A percentile compares a stretch with the other conserved stretches of the same genome.
These are phyloP conservation scores for Phataginus tricuspis DNA, from an alignment of 2,797 vertebrate species.

Conservation along the genomic window DNA sequence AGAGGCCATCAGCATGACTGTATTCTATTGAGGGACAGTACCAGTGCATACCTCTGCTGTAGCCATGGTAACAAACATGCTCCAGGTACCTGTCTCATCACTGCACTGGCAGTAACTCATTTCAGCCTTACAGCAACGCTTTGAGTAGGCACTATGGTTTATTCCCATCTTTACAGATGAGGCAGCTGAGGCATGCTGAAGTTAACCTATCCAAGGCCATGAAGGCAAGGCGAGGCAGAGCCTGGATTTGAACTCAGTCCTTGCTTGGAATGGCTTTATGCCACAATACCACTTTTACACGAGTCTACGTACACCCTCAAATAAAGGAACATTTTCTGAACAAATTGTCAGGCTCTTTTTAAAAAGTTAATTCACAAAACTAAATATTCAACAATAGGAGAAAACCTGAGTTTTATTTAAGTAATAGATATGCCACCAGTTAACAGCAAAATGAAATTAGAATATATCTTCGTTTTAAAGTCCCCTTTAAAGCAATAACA, in stretches of 20 bases:
- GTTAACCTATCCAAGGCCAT: not conserved
- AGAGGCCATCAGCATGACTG: not conserved
- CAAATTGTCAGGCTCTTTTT: not conserved
- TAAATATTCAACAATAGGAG: not conserved
- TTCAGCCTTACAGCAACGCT: not conserved
- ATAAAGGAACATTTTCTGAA: not conserved
- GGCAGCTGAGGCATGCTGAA: not conserved
- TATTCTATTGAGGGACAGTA: not conserved
- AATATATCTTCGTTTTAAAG: not conserved
- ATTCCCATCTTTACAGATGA: not conserved
- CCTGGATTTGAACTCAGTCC: not conserved
- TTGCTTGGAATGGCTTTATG: not conserved
- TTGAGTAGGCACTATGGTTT: not conserved
- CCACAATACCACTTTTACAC: not conserved
- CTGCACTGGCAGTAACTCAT: not conserved
- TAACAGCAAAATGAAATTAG: constrained; percentile 36
- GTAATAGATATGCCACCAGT: not conserved
- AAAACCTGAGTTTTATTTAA: not conserved
- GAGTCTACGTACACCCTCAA: not conserved
- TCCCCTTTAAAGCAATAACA: not conserved
- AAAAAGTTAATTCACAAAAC: not conserved
- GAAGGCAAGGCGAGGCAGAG: not conserved
- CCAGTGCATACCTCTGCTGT: not conserved
- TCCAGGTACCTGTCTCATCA: not conserved
- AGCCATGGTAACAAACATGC: not conserved